Evolutionary conservation across 2,797 vertebrate genomes (phyloP).

Genomic region (Hydrocynus forskahlii): DNA sequence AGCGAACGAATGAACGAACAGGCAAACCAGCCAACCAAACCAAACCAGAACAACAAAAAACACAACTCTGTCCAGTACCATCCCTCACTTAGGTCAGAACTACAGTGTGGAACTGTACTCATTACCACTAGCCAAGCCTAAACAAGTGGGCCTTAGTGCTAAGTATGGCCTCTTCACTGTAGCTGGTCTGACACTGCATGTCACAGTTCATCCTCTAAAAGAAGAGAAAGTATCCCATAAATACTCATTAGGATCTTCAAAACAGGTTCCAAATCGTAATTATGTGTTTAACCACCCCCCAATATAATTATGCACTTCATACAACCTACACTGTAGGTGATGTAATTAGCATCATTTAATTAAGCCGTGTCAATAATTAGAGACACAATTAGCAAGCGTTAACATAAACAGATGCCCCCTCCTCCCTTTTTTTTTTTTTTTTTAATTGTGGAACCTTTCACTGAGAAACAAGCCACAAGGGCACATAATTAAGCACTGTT

Average conservation of each 20-base stretch:
- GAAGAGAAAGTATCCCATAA: not conserved
- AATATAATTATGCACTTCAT: conserved; percentile 31
- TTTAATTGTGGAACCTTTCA: conserved; percentile 16
- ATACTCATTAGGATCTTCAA: conserved; percentile 22
- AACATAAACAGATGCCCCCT: conserved; percentile 42
- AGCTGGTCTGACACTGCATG: not conserved
- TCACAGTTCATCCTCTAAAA: not conserved
- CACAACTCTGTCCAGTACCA: conserved; percentile 62
- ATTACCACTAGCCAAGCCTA: not conserved
- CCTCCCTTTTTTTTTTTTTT: not conserved
- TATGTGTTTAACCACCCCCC: conserved; percentile 19
- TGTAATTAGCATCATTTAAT: conserved; percentile 45
- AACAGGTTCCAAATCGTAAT: conserved; percentile 18
- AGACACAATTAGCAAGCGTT: conserved; percentile 38
- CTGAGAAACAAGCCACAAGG: conserved; percentile 12
- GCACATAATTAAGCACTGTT: conserved; percentile 20
- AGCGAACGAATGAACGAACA: no score
- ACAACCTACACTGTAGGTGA: conserved; percentile 42
- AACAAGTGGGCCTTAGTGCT: not conserved
- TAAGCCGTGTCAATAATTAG: conserved; percentile 43
- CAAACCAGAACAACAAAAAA: conserved; percentile 63
- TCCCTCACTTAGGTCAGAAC: conserved; percentile 65
- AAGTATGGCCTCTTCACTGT: not conserved
- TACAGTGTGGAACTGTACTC: not conserved
- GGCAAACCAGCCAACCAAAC: no score